These are phyloP conservation scores for Tipula vernalis DNA, from an alignment of 2,888 invertebrate genomes.

Conservation along the genomic window DNA sequence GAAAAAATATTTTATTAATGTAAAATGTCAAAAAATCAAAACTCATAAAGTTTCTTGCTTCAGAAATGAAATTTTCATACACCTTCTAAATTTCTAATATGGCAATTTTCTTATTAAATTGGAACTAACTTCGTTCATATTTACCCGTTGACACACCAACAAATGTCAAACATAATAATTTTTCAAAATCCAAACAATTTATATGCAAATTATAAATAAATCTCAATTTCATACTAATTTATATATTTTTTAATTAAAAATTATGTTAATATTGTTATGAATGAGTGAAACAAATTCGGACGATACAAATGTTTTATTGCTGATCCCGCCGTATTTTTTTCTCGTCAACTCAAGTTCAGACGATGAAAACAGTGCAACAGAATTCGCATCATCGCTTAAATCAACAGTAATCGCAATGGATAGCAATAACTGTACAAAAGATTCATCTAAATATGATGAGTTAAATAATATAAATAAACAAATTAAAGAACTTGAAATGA, in stretches of 20 bases:
- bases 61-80: too few relatives aligned
- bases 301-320: constrained; percentile 68
- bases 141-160: neutral
- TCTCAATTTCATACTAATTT: neutral
- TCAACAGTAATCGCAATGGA: neutral
- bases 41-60: too few relatives aligned
- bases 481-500: neutral
- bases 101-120: neutral
- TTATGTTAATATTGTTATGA: constrained; percentile 37
- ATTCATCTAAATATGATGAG: neutral
- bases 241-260: neutral
- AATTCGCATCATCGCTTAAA: neutral
- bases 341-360: constrained; percentile 37
- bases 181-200: neutral
- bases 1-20: too few relatives aligned
- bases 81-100: too few relatives aligned
- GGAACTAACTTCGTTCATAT: neutral
- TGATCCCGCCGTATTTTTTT: constrained; percentile 68
- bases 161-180: neutral
- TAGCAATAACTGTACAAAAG: neutral
- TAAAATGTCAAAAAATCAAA: too few relatives aligned
- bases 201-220: neutral
- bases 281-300: constrained; percentile 53
- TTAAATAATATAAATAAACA: neutral
- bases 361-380: constrained; percentile 14